Percentiles rank a stretch among this genome's conserved stretches.
These are phyloP conservation scores for Bembecia ichneumoniformis DNA, from an alignment of 2,888 invertebrate genomes.

Conservation along the genomic window DNA sequence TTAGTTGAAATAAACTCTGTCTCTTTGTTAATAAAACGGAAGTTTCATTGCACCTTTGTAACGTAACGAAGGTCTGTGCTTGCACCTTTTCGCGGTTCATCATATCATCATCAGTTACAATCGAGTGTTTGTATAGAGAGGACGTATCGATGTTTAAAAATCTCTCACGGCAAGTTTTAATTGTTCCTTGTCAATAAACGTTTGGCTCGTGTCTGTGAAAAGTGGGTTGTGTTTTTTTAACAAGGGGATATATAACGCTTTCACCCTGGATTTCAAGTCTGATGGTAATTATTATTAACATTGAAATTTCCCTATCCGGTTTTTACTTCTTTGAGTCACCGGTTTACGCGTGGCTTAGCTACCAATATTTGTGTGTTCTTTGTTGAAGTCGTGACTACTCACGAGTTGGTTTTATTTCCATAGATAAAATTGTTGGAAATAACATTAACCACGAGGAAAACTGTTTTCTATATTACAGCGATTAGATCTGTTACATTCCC, in stretches of 20 bases:
- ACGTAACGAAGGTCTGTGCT: neutral
- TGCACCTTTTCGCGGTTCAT: neutral
- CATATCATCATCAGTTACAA: slow-evolving; percentile 39
- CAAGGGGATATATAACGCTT: slow-evolving; percentile 14
- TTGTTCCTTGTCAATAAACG: slow-evolving; percentile 36
- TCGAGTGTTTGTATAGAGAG: slow-evolving; percentile 20
- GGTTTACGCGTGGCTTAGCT: neutral
- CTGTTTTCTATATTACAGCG: too few relatives aligned
- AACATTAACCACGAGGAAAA: too few relatives aligned
- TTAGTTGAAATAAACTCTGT: slow-evolving; percentile 13
- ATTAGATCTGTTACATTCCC: too few relatives aligned
- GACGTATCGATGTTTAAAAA: slow-evolving; percentile 24
- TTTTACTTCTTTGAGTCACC: slow-evolving; percentile 4
- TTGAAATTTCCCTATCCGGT: slow-evolving; percentile 1
- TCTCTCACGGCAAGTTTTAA: slow-evolving; percentile 16
- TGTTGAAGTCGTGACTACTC: slow-evolving; percentile 7
- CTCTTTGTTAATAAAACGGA: slow-evolving; percentile 21
- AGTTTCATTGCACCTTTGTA: slow-evolving; percentile 16
- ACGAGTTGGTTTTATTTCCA: slow-evolving; percentile 2
- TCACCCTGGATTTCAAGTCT: slow-evolving; percentile 55
- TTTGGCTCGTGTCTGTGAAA: slow-evolving; percentile 27
- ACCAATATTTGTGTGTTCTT: slow-evolving; percentile 4
- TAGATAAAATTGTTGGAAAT: neutral
- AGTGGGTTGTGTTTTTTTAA: slow-evolving; percentile 23
- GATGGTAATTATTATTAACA: slow-evolving; percentile 29